Base-by-base conservation (phyloP, 1,140 invertebrate genomes). In the Saccostrea cuccullata region DNA sequence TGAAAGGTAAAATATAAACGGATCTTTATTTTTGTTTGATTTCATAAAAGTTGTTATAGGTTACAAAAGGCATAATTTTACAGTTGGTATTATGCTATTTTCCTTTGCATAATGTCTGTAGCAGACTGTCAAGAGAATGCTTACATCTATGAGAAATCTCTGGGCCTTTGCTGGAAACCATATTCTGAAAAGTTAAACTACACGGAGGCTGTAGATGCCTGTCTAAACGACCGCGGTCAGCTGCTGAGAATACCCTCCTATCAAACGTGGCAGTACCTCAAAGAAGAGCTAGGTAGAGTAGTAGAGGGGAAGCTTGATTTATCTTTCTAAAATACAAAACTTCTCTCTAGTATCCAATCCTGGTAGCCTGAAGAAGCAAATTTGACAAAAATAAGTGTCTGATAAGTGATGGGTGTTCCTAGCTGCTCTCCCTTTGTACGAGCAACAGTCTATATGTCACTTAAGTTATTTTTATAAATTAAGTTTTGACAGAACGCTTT, bases 211-310 rank as follows among this genome's bases (percentile, higher is more conserved):
- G 8, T 36, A 12, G 26, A 77, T 23, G 30, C 70, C 11, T 77
- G 70, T 13, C 70, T 30, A 26, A 77, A 36, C 13, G 70, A 77
- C 30, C 70, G 70, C 11, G 70, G 70, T 26, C 23, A 26, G 30
- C 70, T 77, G 23, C 70, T 77, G 9, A 26, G 70, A 26, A 36
- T 77, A 30, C 12, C 26, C 30, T 77, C 70, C 11, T 26, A 15
- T 77, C 23, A 26, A 36, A 77, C 30, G 15, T 77, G 70, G 70
- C 23, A 36, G 70, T 77, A 77, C 70, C 70, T 77, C 26, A 77
- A 77, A 77, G 13, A 26, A 77, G 26, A 30, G 26, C 26, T 77
- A 30, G 70, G 70, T 77, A 36, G 26, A 9, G 47, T 47, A 47
- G 5, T 47, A 47, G 6, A 47, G 9, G 9, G 47, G 9, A 47